These are phyloP conservation scores for Globia sparganii DNA, from an alignment of 2,888 invertebrate species.

Conservation along the genomic window DNA sequence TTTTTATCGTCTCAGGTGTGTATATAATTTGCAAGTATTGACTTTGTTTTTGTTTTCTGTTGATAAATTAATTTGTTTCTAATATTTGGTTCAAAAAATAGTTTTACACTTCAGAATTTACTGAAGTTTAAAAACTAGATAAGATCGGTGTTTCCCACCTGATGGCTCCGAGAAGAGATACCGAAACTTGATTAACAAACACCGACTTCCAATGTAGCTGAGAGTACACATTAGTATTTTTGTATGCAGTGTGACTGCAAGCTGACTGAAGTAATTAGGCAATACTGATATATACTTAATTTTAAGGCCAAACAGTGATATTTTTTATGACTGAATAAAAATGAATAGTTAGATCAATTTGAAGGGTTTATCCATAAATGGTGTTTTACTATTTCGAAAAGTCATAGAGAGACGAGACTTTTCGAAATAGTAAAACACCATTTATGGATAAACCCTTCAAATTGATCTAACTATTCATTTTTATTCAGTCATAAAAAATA, in stretches of 20 bases:
- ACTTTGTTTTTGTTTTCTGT: not conserved
- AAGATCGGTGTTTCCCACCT: too few species aligned
- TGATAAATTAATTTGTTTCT: not conserved
- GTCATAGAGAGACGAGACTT: not conserved
- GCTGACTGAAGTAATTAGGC: not conserved
- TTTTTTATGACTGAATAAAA: not conserved
- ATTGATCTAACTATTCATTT: not conserved
- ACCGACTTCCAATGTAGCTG: not conserved
- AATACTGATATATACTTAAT: too few species aligned
- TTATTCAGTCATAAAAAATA: not conserved
- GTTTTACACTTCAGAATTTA: too few species aligned
- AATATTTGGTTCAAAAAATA: too few species aligned
- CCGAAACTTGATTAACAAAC: not conserved
- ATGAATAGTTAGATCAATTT: not conserved
- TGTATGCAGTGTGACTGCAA: not conserved
- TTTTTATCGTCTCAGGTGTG: conserved; percentile 34
- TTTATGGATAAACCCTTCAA: not conserved
- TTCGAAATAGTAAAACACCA: not conserved
- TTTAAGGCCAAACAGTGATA: too few species aligned
- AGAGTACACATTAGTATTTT: not conserved
- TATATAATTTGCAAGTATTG: not conserved
- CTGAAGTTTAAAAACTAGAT: not conserved
- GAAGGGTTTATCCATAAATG: too few species aligned
- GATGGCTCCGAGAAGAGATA: too few species aligned
- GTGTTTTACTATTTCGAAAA: not conserved